A percentile compares a stretch with the other conserved stretches of the same genome.
Conservation (phyloP, 2,113 vertebrate species). For the Sorex fumeus region DNA sequence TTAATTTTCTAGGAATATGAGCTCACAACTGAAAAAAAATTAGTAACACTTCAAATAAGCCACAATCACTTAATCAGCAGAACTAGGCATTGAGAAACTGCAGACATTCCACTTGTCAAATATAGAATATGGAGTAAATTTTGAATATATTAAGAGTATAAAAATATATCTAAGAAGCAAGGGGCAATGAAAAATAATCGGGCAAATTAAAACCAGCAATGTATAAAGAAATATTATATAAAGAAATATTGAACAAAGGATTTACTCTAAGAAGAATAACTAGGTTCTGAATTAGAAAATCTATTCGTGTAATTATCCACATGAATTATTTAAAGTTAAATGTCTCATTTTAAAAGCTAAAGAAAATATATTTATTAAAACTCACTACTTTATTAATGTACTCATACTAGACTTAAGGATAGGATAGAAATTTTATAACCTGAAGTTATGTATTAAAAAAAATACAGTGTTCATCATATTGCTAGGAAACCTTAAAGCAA, state of each 20-base stretch:
- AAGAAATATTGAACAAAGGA: neutral
- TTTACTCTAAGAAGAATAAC: conserved; percentile 34
- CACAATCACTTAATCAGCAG: conserved; percentile 19
- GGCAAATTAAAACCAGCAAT: neutral
- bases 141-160: conserved; percentile 31
- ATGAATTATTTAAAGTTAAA: neutral
- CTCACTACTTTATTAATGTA: neutral
- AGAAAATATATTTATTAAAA: conserved; percentile 48
- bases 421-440: conserved; percentile 18
- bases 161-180: neutral
- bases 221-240: conserved; percentile 28
- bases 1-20: conserved; percentile 51
- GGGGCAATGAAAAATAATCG: conserved; percentile 39
- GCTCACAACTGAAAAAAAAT: neutral
- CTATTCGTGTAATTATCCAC: conserved; percentile 24
- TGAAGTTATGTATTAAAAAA: neutral
- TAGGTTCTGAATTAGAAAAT: conserved; percentile 23
- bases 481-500: conserved; percentile 5
- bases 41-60: neutral
- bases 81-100: conserved; percentile 16
- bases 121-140: neutral
- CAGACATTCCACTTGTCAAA: conserved; percentile 9
- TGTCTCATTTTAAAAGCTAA: neutral
- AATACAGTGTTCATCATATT: neutral
- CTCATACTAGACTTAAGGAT: neutral